These are phyloP conservation scores for Benitochromis conjunctus DNA, from an alignment of 2,113 vertebrate genomes.

Conservation along the genomic window DNA sequence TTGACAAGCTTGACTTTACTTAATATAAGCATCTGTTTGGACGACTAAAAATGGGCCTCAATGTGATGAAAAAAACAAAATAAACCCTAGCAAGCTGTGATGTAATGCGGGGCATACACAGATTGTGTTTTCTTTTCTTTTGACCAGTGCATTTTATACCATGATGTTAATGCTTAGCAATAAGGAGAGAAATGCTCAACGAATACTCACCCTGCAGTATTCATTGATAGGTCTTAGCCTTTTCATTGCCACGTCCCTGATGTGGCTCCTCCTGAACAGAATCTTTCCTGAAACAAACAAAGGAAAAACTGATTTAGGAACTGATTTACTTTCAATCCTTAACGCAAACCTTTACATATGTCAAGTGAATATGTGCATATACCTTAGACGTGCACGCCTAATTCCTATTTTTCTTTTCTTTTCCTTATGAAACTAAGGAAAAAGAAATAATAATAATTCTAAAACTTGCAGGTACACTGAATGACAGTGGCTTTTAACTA, in stretches of 20 bases:
- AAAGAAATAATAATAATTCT: rapidly evolving
- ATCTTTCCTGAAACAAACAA: slow-evolving; percentile 86
- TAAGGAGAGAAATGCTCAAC: not conserved
- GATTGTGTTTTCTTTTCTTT: not conserved
- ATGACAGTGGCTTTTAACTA: not conserved
- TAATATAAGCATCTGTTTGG: not conserved
- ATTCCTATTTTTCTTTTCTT: not conserved
- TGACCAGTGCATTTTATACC: not conserved
- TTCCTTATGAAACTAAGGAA: not conserved
- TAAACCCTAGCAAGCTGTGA: not conserved
- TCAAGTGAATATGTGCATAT: not conserved
- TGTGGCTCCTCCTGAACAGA: slow-evolving; percentile 93
- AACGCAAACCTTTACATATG: not conserved
- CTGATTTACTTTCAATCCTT: not conserved
- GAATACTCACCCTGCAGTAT: slow-evolving; percentile 89
- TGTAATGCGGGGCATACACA: not conserved
- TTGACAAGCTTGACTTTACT: not conserved
- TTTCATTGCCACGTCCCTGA: slow-evolving; percentile 95
- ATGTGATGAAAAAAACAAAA: not conserved
- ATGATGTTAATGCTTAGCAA: not conserved
- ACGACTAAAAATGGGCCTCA: not conserved
- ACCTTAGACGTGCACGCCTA: not conserved
- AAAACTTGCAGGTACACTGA: not conserved
- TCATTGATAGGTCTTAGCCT: slow-evolving; percentile 94
- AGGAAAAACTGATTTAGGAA: not conserved